Conservation (phyloP, 2,113 vertebrate species). For the Osmerus eperlanus region DNA sequence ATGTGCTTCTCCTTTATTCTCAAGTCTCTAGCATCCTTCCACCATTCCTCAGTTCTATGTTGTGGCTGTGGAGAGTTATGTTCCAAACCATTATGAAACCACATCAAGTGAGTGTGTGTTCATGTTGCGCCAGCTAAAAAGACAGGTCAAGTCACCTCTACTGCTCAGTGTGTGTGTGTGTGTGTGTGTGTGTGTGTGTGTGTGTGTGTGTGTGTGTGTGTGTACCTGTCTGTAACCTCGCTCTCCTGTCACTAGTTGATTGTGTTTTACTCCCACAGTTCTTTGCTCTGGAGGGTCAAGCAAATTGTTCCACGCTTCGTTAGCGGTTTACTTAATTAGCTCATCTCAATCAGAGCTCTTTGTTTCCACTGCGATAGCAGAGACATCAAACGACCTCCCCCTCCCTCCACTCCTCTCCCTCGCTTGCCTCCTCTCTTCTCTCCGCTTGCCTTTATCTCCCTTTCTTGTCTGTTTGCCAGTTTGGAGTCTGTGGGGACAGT, state of each 20-base stretch:
- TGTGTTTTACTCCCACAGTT: conserved; percentile 62
- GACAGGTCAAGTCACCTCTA: not conserved
- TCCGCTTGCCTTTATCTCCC: conserved; percentile 17
- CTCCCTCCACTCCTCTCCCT: conserved; percentile 13
- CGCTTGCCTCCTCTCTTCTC: conserved; percentile 21
- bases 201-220: not conserved
- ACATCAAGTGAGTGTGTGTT: too few relatives aligned
- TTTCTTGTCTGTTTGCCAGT: conserved; percentile 44
- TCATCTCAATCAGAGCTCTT: conserved; percentile 87
- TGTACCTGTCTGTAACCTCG: not conserved
- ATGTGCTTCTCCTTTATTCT: conserved; percentile 20
- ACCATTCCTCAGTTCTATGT: not conserved
- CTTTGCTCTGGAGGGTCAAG: conserved; percentile 72
- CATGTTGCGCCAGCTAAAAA: not conserved
- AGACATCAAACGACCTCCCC: conserved; percentile 78
- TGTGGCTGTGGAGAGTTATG: too few relatives aligned
- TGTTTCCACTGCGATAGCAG: conserved; percentile 80
- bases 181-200: not conserved
- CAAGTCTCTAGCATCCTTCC: conserved; percentile 14
- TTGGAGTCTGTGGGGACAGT: conserved; percentile 45
- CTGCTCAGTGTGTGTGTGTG: not conserved
- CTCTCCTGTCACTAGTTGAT: not conserved
- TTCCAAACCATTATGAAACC: too few relatives aligned
- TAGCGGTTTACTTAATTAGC: conserved; percentile 87
- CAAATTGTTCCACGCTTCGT: conserved; percentile 86